Base-by-base conservation (phyloP, 2,113 vertebrate genomes). In the Pteropus alecto region DNA sequence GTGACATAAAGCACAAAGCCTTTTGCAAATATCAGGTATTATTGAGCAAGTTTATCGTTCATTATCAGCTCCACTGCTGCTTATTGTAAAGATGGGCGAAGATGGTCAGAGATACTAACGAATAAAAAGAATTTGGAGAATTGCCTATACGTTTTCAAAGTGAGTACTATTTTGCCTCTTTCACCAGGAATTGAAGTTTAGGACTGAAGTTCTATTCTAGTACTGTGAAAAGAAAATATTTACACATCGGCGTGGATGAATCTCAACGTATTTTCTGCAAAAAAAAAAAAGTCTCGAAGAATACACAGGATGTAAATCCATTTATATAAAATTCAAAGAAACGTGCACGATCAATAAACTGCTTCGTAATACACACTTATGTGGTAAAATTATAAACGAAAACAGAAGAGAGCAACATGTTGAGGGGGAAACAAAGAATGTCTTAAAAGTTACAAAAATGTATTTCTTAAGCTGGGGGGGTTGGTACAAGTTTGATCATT, bases 331-430 rank as follows among this genome's bases (percentile, higher is more conserved):
- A 77, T 38, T 83, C 54, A 71, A 73, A 38, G 70, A 96, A 79
- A 77, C 60, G 41, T 4, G 18, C 10, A 38, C 46, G 71, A 84
- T 1, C 48, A 30, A 74, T 21, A 60, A 51, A 46, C 3, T 48
- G 13, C 65, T 58, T 94, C 65, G 21, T 67, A 46, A 76, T 38
- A 56, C 22, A 16, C 2, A 90, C 21, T 89, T 8, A 35, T 0
- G 46, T 73, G 41, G 51, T 61, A 85, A 90, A 94, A 87, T 95
- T 68, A 79, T 43, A 95, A 89, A 71, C 84, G 77, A 87, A 93
- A 63, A n/a, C 41, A 21, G 63, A 74, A 56, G 79, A 28, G 33
- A 68, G 3, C 6, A 56, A 11, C 38, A 82, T 35, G 1, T n/a
- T 94, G 13, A 6, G 71, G 83, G 71, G 26, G 9, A 22, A 38